Percentiles rank a stretch among this genome's conserved stretches.
Conservation (phyloP, 2,113 vertebrate species). For the Rhegmatorhina hoffmannsi region DNA sequence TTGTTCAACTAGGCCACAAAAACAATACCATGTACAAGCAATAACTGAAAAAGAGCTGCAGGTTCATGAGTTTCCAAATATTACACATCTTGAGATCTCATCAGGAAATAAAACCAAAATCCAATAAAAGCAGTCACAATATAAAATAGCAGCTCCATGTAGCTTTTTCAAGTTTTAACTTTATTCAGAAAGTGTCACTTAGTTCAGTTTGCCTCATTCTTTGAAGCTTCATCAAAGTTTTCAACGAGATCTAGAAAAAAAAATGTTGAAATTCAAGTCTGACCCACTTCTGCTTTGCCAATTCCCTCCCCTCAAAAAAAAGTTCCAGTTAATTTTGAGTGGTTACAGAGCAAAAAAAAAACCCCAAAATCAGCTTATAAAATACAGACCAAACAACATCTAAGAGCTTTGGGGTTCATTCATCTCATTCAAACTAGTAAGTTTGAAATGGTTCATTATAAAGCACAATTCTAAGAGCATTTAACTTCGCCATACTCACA, state of each 20-base stretch:
- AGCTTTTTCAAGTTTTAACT: slow-evolving; percentile 69
- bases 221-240: slow-evolving; percentile 97
- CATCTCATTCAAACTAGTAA: neutral
- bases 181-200: slow-evolving; percentile 67
- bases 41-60: slow-evolving; percentile 77
- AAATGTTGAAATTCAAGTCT: neutral
- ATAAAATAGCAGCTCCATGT: slow-evolving; percentile 75
- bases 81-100: slow-evolving; percentile 72
- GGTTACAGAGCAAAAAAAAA: neutral
- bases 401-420: neutral
- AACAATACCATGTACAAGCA: slow-evolving; percentile 68
- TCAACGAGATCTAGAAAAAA: slow-evolving; percentile 88
- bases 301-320: neutral
- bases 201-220: slow-evolving; percentile 90
- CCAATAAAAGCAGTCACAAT: slow-evolving; percentile 64
- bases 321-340: neutral
- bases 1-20: slow-evolving; percentile 79
- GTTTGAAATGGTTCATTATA: neutral
- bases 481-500: neutral
- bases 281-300: neutral
- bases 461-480: neutral
- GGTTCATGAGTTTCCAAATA: slow-evolving; percentile 72
- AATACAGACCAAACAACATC: neutral
- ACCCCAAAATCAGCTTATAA: neutral
- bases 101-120: slow-evolving; percentile 63